A percentile compares a stretch with the other conserved stretches of the same genome.
phyloP scores from a whole-genome alignment of 2,797 vertebrate species.

The Hippopotamyrus pictus region DNA sequence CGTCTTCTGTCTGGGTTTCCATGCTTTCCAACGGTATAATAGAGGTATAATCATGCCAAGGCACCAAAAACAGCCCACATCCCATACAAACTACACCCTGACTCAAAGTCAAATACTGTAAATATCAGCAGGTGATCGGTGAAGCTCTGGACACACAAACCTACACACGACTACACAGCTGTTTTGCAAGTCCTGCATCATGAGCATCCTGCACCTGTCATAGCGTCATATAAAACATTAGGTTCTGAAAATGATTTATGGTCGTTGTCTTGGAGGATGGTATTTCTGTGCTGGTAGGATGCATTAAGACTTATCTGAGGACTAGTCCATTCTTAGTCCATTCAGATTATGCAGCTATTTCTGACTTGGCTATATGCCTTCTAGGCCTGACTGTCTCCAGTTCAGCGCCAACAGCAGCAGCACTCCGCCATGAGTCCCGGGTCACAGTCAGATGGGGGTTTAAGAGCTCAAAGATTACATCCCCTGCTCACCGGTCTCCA shows the following conservation, averaged over 20 bases:
- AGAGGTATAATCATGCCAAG: not conserved
- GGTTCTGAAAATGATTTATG: not conserved
- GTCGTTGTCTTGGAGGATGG: not conserved
- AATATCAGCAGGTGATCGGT: not conserved
- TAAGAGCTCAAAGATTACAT: not conserved
- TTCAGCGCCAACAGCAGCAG: not conserved
- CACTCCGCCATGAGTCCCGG: not conserved
- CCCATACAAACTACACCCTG: not conserved
- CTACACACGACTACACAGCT: not conserved
- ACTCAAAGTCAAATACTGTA: not conserved
- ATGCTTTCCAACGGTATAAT: not conserved
- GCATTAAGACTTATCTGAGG: not conserved
- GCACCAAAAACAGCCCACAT: not conserved
- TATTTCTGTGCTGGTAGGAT: not conserved
- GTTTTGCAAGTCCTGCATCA: not conserved
- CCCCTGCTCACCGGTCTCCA: not conserved
- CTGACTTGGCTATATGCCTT: not conserved
- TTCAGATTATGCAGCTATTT: conserved; percentile 9
- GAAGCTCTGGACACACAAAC: not conserved
- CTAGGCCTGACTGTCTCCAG: not conserved
- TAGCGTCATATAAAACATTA: not conserved
- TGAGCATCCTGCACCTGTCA: not conserved
- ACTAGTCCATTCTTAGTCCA: not conserved
- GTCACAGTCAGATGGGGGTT: not conserved
- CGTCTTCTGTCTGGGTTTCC: not conserved